Evolutionary conservation across 2,113 vertebrate genomes (phyloP).

Genomic region (Cepphus grylle): DNA sequence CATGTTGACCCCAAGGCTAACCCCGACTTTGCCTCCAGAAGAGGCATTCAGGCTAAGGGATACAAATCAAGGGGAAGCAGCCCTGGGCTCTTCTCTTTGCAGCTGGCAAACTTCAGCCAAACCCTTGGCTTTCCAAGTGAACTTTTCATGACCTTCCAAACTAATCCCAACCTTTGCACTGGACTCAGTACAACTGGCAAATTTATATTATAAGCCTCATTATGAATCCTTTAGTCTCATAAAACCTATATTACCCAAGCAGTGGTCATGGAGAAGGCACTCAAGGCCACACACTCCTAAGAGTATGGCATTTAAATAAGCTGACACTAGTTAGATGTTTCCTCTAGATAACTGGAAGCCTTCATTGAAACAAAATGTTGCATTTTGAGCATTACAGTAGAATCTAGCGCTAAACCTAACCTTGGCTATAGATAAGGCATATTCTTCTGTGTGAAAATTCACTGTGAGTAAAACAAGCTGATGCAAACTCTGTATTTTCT

Average conservation of each 20-base stretch:
- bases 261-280: neutral
- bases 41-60: neutral
- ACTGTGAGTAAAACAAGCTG: conserved; percentile 21
- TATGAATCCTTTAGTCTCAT: neutral
- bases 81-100: neutral
- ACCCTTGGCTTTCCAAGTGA: neutral
- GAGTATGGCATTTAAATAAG: neutral
- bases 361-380: conserved; percentile 26
- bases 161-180: conserved; percentile 3
- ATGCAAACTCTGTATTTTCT: neutral
- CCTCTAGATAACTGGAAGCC: neutral
- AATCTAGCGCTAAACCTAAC: neutral
- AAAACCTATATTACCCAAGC: neutral
- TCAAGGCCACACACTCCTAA: neutral
- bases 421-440: neutral
- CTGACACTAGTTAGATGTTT: conserved; percentile 4
- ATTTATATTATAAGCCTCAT: neutral
- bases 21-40: neutral
- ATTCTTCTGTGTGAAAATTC: neutral
- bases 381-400: neutral
- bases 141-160: conserved; percentile 16
- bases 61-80: neutral
- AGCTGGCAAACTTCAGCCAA: neutral
- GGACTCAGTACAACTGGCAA: conserved; percentile 31
- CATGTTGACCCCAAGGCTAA: neutral